phyloP scores from a whole-genome alignment of 2,797 vertebrate genomes.

The Agapornis canus region DNA sequence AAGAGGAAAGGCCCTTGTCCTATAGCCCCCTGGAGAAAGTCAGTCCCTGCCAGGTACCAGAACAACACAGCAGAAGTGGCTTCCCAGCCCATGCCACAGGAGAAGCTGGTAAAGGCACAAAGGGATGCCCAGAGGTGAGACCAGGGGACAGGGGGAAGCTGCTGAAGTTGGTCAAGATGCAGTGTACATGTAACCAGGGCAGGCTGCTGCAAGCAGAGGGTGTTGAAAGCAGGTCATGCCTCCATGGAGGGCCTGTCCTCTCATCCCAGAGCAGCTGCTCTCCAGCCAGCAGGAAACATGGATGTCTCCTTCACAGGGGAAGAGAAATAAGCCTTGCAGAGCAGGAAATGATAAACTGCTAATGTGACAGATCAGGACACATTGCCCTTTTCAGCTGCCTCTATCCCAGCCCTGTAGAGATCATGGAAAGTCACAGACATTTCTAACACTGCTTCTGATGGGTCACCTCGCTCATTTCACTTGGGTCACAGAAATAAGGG shows the following conservation, averaged over 20 bases:
- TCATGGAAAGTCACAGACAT: neutral
- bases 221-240: rapidly evolving
- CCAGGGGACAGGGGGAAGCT: neutral
- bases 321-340: neutral
- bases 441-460: neutral
- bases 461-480: neutral
- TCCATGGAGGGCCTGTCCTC: neutral
- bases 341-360: neutral
- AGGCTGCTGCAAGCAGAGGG: neutral
- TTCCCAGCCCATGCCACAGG: neutral
- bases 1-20: neutral
- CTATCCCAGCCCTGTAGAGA: neutral
- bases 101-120: neutral
- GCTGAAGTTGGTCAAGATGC: neutral
- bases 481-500: constrained; percentile 14
- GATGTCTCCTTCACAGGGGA: neutral
- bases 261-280: neutral
- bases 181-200: rapidly evolving
- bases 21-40: neutral
- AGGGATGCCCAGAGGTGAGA: neutral
- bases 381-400: neutral
- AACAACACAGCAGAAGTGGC: neutral
- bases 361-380: neutral
- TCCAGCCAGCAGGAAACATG: neutral
- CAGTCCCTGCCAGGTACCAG: neutral